These are phyloP conservation scores for Isichthys henryi DNA, from an alignment of 2,113 vertebrate species.

Conservation along the genomic window DNA sequence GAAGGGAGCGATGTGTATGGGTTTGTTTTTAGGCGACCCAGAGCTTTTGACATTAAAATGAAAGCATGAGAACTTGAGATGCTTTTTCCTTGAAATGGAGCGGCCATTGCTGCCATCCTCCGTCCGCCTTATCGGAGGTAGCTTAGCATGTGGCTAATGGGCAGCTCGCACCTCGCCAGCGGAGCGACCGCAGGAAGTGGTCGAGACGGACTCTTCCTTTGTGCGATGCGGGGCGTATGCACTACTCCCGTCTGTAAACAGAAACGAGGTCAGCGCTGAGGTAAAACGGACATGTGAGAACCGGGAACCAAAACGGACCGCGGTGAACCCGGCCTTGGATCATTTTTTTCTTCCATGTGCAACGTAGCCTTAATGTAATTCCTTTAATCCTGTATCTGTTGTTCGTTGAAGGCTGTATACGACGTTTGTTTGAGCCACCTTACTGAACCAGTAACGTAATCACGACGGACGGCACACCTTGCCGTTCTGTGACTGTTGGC, in stretches of 20 bases:
- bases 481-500: background rate
- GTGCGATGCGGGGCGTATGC: background rate
- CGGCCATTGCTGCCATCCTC: too few relatives aligned
- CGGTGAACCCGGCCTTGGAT: background rate
- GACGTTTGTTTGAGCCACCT: background rate
- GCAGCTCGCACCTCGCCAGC: too few relatives aligned
- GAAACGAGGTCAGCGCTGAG: conserved; percentile 3
- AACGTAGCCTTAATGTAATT: background rate
- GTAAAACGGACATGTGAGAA: background rate
- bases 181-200: background rate
- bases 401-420: background rate
- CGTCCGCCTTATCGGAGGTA: background rate
- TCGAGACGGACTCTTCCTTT: background rate
- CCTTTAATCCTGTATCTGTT: background rate
- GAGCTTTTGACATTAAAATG: background rate
- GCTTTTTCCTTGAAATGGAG: background rate
- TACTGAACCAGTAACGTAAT: background rate
- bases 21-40: background rate
- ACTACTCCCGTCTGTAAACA: background rate
- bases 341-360: background rate
- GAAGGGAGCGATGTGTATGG: background rate
- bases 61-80: background rate
- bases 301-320: background rate
- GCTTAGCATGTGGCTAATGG: background rate
- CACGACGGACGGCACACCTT: background rate